A percentile compares a stretch with the other conserved stretches of the same genome.
These are phyloP conservation scores for Emys orbicularis DNA, from an alignment of 2,797 vertebrate genomes.

Conservation along the genomic window DNA sequence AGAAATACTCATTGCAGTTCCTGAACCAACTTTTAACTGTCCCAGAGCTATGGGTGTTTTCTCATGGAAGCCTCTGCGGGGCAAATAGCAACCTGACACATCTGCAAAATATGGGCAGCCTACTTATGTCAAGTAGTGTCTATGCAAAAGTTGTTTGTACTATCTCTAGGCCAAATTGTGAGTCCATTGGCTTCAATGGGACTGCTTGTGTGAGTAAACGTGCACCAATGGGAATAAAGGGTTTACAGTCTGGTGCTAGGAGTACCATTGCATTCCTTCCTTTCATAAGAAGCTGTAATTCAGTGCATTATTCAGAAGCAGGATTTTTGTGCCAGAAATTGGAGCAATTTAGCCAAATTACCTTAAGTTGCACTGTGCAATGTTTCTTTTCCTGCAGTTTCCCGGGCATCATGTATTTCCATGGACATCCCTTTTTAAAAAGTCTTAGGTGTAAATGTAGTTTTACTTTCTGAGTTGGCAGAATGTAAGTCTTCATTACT, in stretches of 20 bases:
- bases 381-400: neutral
- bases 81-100: neutral
- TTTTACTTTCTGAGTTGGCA: neutral
- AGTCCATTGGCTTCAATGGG: neutral
- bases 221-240: neutral
- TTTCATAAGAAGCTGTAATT: neutral
- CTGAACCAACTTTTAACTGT: accelerated
- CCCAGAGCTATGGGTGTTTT: neutral
- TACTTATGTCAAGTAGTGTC: accelerated
- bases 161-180: neutral
- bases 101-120: neutral
- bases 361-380: neutral
- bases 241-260: neutral
- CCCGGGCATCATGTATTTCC: neutral
- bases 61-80: neutral
- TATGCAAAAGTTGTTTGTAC: neutral
- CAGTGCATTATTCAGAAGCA: neutral
- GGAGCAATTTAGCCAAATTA: neutral
- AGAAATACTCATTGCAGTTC: neutral
- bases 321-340: neutral
- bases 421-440: neutral
- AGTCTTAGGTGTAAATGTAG: neutral
- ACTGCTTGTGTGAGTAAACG: neutral
- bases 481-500: neutral
- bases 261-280: accelerated